A percentile compares a stretch with the other conserved stretches of the same genome.
Evolutionary conservation across 2,113 vertebrate genomes (phyloP).

Genomic region (Choloepus hoffmanni): DNA sequence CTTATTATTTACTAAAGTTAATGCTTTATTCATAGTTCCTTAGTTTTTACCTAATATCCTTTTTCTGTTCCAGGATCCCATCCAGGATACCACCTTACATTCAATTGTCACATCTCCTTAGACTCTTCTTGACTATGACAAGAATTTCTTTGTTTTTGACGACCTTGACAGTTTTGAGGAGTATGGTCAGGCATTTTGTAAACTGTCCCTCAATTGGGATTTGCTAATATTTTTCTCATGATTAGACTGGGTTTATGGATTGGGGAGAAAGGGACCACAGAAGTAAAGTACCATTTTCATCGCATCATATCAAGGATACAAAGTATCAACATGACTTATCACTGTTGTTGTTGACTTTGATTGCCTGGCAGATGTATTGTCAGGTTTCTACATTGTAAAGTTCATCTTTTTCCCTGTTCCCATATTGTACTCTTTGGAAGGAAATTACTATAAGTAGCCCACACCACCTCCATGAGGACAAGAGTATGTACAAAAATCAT

Average conservation of each 20-base stretch:
- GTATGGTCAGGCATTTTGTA: not conserved
- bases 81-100: too few species aligned
- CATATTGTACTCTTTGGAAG: not conserved
- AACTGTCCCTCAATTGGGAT: not conserved
- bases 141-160: not conserved
- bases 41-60: not conserved
- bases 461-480: not conserved
- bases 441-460: not conserved
- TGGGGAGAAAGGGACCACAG: not conserved
- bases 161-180: not conserved
- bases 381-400: not conserved
- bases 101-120: not conserved
- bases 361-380: not conserved
- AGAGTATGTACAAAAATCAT: not conserved
- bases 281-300: not conserved
- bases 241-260: not conserved
- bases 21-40: not conserved
- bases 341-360: not conserved
- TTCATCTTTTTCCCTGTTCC: not conserved
- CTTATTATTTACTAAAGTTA: not conserved
- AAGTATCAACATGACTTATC: not conserved
- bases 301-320: not conserved
- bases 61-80: not conserved
- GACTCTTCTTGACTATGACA: not conserved
- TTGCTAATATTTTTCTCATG: not conserved